Conservation (phyloP, 2,888 invertebrate genomes). For the Pocota personata region DNA sequence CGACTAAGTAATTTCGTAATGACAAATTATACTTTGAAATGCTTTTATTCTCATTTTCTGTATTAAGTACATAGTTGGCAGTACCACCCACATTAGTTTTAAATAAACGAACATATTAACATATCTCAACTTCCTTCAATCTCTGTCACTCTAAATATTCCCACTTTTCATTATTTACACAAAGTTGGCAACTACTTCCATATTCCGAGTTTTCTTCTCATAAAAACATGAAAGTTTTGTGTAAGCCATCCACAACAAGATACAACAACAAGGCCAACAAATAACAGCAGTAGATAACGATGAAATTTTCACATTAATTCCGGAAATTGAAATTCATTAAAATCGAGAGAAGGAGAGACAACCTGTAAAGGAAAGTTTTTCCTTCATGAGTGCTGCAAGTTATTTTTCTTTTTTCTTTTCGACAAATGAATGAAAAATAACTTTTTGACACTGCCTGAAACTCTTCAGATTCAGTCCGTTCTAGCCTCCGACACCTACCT, state of each 20-base stretch:
- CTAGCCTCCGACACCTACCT: neutral
- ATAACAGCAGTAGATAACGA: conserved; percentile 43
- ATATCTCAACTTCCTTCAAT: conserved; percentile 13
- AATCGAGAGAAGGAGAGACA: conserved; percentile 27
- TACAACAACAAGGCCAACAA: conserved; percentile 12
- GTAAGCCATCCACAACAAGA: conserved; percentile 16
- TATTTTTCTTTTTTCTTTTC: neutral
- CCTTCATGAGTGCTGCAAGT: conserved; percentile 31
- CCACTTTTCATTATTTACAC: conserved; percentile 8
- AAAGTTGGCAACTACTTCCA: conserved; percentile 25
- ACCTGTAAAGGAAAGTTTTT: conserved; percentile 54
- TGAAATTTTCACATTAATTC: conserved; percentile 60
- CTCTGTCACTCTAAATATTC: conserved; percentile 11
- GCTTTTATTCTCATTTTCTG: neutral
- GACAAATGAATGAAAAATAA: conserved; percentile 55
- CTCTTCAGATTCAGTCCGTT: conserved; percentile 27
- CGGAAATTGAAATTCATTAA: conserved; percentile 71
- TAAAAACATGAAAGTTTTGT: conserved; percentile 41
- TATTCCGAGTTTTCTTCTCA: neutral
- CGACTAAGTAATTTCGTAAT: conserved; percentile 28
- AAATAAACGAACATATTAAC: conserved; percentile 7
- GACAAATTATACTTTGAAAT: conserved; percentile 16
- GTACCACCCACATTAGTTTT: neutral
- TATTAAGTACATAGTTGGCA: neutral
- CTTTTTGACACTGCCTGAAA: conserved; percentile 45